A percentile compares a stretch with the other conserved stretches of the same genome.
Conservation (phyloP, 2,797 vertebrate genomes). For the Tragopan temminckii region DNA sequence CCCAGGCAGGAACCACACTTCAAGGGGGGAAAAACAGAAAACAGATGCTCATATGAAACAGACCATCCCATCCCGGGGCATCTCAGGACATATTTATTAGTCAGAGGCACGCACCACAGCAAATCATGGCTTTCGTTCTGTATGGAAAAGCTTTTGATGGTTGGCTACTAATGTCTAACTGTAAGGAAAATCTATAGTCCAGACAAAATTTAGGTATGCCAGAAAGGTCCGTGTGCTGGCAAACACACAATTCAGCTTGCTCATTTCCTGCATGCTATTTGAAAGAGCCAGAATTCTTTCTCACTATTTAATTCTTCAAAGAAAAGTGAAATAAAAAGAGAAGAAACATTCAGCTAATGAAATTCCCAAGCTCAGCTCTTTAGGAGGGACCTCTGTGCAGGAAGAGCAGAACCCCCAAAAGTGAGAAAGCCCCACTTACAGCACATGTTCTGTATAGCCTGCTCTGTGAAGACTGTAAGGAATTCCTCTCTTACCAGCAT, state of each 20-base stretch:
- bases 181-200: not conserved
- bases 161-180: slow-evolving; percentile 46
- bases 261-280: slow-evolving; percentile 2
- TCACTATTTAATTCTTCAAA: slow-evolving; percentile 46
- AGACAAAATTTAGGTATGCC: not conserved
- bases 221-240: slow-evolving; percentile 7
- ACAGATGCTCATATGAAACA: slow-evolving; percentile 32
- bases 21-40: slow-evolving; percentile 16
- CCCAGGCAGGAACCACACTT: not conserved
- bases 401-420: not conserved
- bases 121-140: not conserved
- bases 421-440: not conserved
- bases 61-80: slow-evolving; percentile 13
- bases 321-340: slow-evolving; percentile 54
- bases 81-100: slow-evolving; percentile 34
- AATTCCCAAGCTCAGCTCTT: slow-evolving; percentile 46
- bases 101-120: not conserved
- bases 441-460: not conserved
- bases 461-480: not conserved
- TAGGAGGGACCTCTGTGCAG: not conserved
- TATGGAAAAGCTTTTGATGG: slow-evolving; percentile 41
- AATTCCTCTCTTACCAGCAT: not conserved
- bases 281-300: slow-evolving; percentile 41
- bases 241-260: not conserved
- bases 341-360: not conserved